These are phyloP conservation scores for Clarias laeviceps DNA, from an alignment of 2,797 vertebrate genomes.

Conservation along the genomic window DNA sequence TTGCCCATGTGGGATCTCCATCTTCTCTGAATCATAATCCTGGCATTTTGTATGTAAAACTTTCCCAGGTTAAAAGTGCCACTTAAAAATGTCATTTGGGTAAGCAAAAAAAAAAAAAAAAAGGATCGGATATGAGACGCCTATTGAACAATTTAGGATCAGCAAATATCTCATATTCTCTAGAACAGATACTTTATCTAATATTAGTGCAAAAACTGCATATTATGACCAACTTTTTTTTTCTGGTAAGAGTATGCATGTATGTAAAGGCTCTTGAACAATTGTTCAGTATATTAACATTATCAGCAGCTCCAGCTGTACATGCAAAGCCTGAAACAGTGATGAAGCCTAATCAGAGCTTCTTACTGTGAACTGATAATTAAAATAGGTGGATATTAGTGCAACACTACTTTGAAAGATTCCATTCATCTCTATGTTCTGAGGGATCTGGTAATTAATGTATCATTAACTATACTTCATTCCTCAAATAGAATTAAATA, in stretches of 20 bases:
- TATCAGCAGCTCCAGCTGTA: neutral
- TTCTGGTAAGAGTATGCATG: no score
- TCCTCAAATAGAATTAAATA: constrained; percentile 30
- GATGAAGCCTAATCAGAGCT: neutral
- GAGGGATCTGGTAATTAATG: neutral
- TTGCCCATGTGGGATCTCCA: neutral
- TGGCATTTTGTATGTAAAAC: neutral
- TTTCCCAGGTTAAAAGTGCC: neutral
- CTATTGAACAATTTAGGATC: constrained; percentile 64
- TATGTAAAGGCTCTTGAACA: no score
- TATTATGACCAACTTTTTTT: neutral
- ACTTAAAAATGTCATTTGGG: constrained; percentile 61
- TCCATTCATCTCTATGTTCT: constrained; percentile 11
- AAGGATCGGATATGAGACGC: constrained; percentile 64
- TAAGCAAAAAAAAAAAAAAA: constrained; percentile 43
- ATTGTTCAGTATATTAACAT: neutral
- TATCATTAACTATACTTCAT: neutral
- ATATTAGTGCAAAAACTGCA: neutral
- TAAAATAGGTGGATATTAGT: neutral
- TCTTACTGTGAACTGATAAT: constrained; percentile 7
- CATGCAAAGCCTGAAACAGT: neutral
- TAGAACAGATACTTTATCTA: neutral
- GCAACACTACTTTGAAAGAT: neutral
- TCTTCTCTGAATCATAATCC: neutral
- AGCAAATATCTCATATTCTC: constrained; percentile 38